Conservation (phyloP, 2,888 invertebrate genomes). For the Drosophila anomalata region DNA sequence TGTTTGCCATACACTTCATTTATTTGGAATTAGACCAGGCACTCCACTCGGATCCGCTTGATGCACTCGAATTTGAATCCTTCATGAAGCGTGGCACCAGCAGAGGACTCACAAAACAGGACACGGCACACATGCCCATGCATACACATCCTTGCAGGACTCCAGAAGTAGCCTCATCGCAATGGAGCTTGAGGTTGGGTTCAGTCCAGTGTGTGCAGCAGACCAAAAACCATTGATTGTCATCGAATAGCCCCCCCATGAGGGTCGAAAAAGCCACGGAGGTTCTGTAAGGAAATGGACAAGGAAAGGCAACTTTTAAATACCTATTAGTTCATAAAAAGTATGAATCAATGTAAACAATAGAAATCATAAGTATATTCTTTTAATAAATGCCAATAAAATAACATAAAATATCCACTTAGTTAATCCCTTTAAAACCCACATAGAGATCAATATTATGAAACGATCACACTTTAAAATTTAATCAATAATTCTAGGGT, state of each 20-base stretch:
- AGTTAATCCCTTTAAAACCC: too few relatives aligned
- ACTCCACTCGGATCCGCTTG: conserved; percentile 44
- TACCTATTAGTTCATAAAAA: background rate
- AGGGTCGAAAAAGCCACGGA: conserved; percentile 22
- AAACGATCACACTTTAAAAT: background rate
- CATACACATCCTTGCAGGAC: conserved; percentile 56
- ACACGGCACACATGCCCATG: conserved; percentile 62
- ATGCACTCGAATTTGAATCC: conserved; percentile 82
- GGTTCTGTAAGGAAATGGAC: background rate
- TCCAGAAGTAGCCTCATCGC: conserved; percentile 49
- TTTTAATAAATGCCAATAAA: background rate
- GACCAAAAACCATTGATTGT: conserved; percentile 84
- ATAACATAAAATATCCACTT: background rate
- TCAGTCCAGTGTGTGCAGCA: conserved; percentile 70
- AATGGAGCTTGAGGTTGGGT: conserved; percentile 19
- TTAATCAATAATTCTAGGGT: background rate
- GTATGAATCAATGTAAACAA: background rate
- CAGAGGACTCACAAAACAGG: conserved; percentile 43
- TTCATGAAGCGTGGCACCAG: conserved; percentile 80
- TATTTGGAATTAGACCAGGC: conserved; percentile 78
- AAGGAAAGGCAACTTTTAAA: background rate
- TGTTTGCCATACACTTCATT: conserved; percentile 81
- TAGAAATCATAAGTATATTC: too few relatives aligned
- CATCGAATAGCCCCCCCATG: conserved; percentile 73
- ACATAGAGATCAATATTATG: too few relatives aligned